Evolutionary conservation across 2,888 invertebrate species (phyloP), one percentile per base, ranked within the genome.

Genomic region (Eupithecia tripunctaria): DNA sequence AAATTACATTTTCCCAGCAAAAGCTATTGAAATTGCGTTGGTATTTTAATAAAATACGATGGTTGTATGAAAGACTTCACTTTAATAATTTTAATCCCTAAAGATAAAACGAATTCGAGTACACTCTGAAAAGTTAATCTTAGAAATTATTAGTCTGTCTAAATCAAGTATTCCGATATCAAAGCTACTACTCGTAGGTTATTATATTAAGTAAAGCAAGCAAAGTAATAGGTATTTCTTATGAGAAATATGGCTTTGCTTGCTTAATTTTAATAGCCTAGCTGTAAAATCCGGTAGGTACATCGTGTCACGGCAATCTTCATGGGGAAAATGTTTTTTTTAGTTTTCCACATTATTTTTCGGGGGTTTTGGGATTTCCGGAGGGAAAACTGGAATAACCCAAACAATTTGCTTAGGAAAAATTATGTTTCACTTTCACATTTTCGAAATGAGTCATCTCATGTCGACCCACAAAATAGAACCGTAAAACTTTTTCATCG

Each of bases 1-100:
- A 67, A 66, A 70, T 41, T 67, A 71, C 18, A 72, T 71, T 68
- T 68, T 68, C 10, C 41, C 64, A n/a, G 51, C 27, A 59, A n/a
- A 70, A 51, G 67, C 29, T 25, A 47, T 51, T 65, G 38, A 38
- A 51, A 66, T 68, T 67, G 51, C n/a, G 47, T 70, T 38, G 21
- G 14, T 56, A 56, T 56, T 56, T 62, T 60, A 65, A 65, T 65
- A 60, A 60, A 60, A 60, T 60, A 29, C 60, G 29, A 29, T 8
- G 29, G 12, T 5, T 56, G n/a, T 12, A 56, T 56, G 25, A 56
- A 56, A 25, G 14, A 56, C 56, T 51, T 21, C 10, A 56, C 21
- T 56, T 25, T 56, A 21, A 25, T 56, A 25, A 56, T 56, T 25
- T 56, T 25, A 56, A 56, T 56, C 56, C 21, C 56, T 21, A 25